Percentiles rank a stretch among this genome's conserved stretches.
These are phyloP conservation scores for Hypena proboscidalis DNA, from an alignment of 2,888 invertebrate genomes.

Conservation along the genomic window DNA sequence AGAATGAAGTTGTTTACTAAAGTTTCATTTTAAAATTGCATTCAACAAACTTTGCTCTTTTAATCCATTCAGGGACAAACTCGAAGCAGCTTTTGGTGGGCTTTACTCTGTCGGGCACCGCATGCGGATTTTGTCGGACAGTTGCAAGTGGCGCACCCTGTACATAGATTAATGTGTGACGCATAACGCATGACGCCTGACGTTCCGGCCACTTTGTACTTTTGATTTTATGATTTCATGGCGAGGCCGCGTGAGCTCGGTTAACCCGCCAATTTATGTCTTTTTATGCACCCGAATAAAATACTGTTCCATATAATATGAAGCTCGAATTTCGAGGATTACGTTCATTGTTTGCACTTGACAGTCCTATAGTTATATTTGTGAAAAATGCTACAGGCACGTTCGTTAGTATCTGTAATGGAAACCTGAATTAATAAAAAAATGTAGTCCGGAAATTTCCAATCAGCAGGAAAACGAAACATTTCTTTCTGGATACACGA, in stretches of 20 bases:
- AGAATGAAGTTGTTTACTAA: conserved; percentile 34
- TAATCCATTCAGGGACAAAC: conserved; percentile 74
- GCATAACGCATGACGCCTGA: conserved; percentile 55
- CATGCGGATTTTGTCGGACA: conserved; percentile 67
- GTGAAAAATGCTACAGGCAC: conserved; percentile 4
- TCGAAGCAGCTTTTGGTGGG: conserved; percentile 74
- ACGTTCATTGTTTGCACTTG: conserved; percentile 12
- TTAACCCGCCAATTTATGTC: conserved; percentile 50
- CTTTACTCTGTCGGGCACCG: conserved; percentile 68
- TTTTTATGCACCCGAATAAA: conserved; percentile 34
- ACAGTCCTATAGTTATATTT: conserved; percentile 8
- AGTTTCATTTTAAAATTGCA: conserved; percentile 59
- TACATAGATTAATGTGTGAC: conserved; percentile 69
- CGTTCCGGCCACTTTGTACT: conserved; percentile 47
- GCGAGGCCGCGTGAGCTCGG: conserved; percentile 38
- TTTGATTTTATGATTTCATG: conserved; percentile 53
- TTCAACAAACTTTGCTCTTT: conserved; percentile 65
- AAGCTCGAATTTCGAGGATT: conserved; percentile 7
- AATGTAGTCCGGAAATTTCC: conserved; percentile 7
- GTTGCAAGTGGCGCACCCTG: conserved; percentile 53
- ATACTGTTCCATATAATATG: conserved; percentile 32
- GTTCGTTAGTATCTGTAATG: conserved; percentile 1
- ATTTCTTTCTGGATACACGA: conserved; percentile 19
- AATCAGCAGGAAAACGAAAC: conserved; percentile 9
- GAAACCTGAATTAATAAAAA: conserved; percentile 1